Conservation (phyloP, 2,797 vertebrate species). For the Adrianichthys oophorus region DNA sequence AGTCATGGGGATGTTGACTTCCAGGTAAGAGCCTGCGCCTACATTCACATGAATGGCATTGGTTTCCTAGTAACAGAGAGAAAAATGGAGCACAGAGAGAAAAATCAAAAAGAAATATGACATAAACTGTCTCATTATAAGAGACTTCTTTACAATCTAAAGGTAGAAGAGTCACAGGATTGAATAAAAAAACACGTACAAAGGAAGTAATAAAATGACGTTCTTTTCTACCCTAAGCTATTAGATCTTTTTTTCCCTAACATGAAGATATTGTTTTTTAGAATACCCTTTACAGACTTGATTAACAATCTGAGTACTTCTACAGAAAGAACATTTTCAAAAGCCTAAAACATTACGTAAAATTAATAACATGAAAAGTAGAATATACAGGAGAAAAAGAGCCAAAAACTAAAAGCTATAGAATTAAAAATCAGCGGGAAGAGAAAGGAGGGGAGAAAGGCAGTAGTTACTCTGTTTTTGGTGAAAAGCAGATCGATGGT, state of each 20-base stretch:
- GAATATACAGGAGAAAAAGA: conserved; percentile 21
- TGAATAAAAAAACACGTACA: conserved; percentile 22
- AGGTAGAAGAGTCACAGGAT: conserved; percentile 12
- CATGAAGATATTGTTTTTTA: conserved; percentile 27
- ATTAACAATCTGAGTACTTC: conserved; percentile 32
- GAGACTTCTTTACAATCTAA: conserved; percentile 2
- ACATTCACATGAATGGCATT: conserved; percentile 99
- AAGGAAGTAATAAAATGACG: conserved; percentile 13
- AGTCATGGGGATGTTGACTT: conserved; percentile 98
- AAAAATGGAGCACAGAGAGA: conserved; percentile 10
- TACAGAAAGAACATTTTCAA: conserved; percentile 37
- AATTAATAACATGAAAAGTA: conserved; percentile 40
- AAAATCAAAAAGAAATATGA: conserved; percentile 21
- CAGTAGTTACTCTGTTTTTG: conserved; percentile 90
- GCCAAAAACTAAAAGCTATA: conserved; percentile 15
- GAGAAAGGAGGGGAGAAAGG: background rate
- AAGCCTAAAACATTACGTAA: conserved; percentile 58
- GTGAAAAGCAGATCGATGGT: conserved; percentile 98
- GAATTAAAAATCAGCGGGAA: background rate
- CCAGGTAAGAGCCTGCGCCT: conserved; percentile 96
- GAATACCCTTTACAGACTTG: conserved; percentile 36
- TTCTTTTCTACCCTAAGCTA: conserved; percentile 5
- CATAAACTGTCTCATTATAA: conserved; percentile 16
- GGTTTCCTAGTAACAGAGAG: conserved; percentile 85
- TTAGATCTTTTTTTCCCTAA: conserved; percentile 17